Conservation (phyloP, 1,140 invertebrate species). For the Bacillus rossius region DNA sequence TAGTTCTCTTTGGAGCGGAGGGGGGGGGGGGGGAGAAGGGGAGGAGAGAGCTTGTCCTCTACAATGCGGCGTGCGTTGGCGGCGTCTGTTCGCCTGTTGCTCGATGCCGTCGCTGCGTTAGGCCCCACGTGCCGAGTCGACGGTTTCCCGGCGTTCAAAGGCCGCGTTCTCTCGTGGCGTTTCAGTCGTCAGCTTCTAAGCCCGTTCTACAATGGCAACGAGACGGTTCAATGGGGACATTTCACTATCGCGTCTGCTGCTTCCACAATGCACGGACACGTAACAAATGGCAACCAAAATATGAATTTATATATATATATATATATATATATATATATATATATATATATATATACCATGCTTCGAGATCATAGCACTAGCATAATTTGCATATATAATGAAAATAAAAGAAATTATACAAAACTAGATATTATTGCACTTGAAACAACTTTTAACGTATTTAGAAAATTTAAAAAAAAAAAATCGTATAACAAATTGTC, state of each 20-base stretch:
- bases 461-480: no score
- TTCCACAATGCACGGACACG: no score
- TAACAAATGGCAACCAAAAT: background rate
- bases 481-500: no score
- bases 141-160: background rate
- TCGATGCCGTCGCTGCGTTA: background rate
- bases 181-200: background rate
- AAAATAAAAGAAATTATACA: no score
- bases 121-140: background rate
- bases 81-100: background rate
- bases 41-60: background rate
- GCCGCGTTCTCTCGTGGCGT: background rate
- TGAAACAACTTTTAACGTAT: no score
- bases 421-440: no score
- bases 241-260: no score
- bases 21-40: no score
- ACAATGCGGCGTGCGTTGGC: background rate
- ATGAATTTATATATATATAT: background rate
- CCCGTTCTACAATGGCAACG: background rate
- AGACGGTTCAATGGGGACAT: no score
- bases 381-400: no score
- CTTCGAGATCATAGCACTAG: no score
- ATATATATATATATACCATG: constrained; percentile 2
- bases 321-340: background rate
- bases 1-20: no score